Conservation (phyloP, 2,113 vertebrate genomes). For the Egretta garzetta region DNA sequence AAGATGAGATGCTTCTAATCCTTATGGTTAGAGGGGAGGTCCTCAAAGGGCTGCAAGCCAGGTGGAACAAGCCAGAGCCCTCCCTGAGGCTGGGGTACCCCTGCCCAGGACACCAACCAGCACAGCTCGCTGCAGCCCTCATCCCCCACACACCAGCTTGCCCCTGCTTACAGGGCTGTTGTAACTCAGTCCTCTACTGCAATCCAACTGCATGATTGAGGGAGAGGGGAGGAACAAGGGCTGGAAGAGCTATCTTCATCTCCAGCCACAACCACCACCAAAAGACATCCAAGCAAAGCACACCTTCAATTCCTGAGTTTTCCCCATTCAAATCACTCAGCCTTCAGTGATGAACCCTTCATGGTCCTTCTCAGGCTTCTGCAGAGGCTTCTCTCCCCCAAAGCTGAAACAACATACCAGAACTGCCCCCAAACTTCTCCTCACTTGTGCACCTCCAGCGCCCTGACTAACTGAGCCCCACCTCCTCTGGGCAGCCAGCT, state of each 20-base stretch:
- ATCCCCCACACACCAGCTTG: background rate
- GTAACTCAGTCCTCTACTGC: background rate
- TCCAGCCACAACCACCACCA: background rate
- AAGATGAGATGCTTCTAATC: background rate
- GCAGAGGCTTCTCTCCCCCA: background rate
- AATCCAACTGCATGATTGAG: accelerated
- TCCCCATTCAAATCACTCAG: background rate
- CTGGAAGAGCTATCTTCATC: background rate
- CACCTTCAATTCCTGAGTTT: accelerated
- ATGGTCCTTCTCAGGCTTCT: accelerated
- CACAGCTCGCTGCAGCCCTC: background rate
- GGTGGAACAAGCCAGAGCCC: background rate
- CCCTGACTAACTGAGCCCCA: background rate
- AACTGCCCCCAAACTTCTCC: accelerated
- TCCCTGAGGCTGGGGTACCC: too few relatives aligned
- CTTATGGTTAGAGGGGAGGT: background rate
- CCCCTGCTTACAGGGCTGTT: background rate
- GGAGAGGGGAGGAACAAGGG: accelerated
- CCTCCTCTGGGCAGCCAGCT: accelerated
- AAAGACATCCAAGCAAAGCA: background rate
- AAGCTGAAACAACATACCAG: background rate
- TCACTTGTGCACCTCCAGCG: accelerated
- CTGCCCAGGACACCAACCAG: too few relatives aligned
- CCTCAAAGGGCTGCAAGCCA: background rate
- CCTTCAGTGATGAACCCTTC: too few relatives aligned